These are phyloP conservation scores for Montipora foliosa DNA, from an alignment of 64 coral and sea anemone species.

Conservation along the genomic window DNA sequence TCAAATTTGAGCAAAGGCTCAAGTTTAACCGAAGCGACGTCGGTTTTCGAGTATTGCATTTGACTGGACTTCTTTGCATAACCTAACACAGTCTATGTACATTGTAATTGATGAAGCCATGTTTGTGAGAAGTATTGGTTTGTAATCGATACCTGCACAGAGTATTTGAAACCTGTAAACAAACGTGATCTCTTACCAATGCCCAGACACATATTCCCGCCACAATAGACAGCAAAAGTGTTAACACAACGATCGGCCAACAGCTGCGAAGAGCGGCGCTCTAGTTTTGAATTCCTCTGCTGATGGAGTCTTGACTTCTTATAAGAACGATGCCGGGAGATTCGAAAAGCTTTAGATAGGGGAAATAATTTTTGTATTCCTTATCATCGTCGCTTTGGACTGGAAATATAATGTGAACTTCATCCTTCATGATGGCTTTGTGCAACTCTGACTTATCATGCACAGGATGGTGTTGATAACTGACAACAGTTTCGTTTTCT, in stretches of 20 bases:
- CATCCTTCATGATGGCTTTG: not conserved
- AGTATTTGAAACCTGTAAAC: too few relatives aligned
- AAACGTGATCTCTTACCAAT: not conserved
- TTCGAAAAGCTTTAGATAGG: not conserved
- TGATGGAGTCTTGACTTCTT: not conserved
- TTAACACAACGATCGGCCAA: constrained; percentile 5
- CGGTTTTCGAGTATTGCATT: too few relatives aligned
- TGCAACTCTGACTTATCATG: not conserved
- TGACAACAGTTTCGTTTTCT: not conserved
- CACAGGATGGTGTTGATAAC: not conserved
- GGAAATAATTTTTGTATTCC: not conserved
- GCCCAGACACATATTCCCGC: constrained; percentile 9
- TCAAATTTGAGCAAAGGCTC: too few relatives aligned
- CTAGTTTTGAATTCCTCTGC: not conserved
- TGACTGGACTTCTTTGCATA: too few relatives aligned
- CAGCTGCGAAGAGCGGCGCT: not conserved
- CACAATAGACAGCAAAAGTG: not conserved
- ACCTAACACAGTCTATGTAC: too few relatives aligned
- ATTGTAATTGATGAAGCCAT: too few relatives aligned
- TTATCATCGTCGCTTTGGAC: not conserved
- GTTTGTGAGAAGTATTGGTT: too few relatives aligned
- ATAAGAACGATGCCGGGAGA: constrained; percentile 3
- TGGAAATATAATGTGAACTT: not conserved
- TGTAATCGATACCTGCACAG: too few relatives aligned
- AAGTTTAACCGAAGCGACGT: too few relatives aligned